Base-by-base conservation (phyloP, 1,140 invertebrate species). In the Anastatus disparis region DNA sequence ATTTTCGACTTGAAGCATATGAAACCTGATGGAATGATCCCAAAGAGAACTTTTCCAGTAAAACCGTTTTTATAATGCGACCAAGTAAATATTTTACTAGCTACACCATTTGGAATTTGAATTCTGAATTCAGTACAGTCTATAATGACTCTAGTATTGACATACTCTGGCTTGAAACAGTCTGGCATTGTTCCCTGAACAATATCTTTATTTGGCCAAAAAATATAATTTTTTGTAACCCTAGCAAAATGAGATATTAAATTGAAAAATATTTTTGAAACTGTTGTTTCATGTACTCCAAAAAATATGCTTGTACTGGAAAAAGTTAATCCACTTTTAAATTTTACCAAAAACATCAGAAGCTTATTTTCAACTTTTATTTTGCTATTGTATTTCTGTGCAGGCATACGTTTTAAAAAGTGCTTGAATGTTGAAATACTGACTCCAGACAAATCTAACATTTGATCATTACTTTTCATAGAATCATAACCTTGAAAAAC, bases 11-110 rank as follows among this genome's bases (percentile, higher is more conserved):
- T 24, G 62, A 71, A 74, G 50, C 55, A 71, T 52, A 74, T 66
- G 38, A 71, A 72, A 46, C 68, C 68, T 55, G 29, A 29, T 42
- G 69, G 74, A 31, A 72, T n/a, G 31, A 48, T 56, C 8, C 50
- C 69, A 20, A 75, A 46, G 10, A 74, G 31, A 69, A 71, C 68
- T 64, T 75, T 75, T 2, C 71, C 35, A 15, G 74, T 75, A 22
- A 22, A 67, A 24, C 26, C 13, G 20, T 24, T 26, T 67, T 67
- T 67, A 26, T 56, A 67, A 26, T 55, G n/a, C 2, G 50, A 67
- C 27, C 42, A 56, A 1, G 40, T 42, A 3, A 44, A 40, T 17
- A 56, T 42, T 55, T 24, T 38, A 46, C 59, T 26, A 59, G 56
- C 29, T 6, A 71, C 48, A 24, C 38, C 48, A 56, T 67, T 46